Conservation (phyloP, 1,140 invertebrate genomes). For the Drosophila cardini region DNA sequence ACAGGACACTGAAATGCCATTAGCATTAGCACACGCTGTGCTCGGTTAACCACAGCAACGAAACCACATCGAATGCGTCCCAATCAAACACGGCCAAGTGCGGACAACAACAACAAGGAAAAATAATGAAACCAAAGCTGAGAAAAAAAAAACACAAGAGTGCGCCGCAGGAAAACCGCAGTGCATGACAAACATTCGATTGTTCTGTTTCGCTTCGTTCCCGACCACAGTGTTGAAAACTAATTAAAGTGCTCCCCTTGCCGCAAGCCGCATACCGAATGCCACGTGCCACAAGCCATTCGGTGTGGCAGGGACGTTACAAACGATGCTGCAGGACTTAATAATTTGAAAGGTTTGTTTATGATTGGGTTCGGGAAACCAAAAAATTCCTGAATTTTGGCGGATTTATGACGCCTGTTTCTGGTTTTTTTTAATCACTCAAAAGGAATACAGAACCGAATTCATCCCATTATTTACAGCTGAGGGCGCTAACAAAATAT, state of each 20-base stretch:
- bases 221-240: conserved; percentile 60
- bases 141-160: conserved; percentile 1
- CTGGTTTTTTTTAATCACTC: too few species aligned
- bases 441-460: too few species aligned
- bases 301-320: conserved; percentile 16
- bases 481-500: conserved; percentile 42
- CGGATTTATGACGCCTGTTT: too few species aligned
- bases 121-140: too few species aligned
- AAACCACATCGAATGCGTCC: conserved; percentile 24
- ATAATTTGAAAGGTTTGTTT: too few species aligned
- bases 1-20: conserved; percentile 70
- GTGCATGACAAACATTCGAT: conserved; percentile 34
- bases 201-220: conserved; percentile 7
- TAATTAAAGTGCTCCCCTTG: conserved; percentile 57
- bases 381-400: too few species aligned
- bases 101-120: too few species aligned
- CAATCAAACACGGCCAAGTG: background rate
- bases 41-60: conserved; percentile 63
- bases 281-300: background rate
- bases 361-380: too few species aligned
- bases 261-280: background rate
- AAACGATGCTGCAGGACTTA: background rate
- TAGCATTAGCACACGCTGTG: conserved; percentile 59
- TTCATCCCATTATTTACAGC: too few species aligned
- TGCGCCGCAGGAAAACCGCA: conserved; percentile 29